phyloP scores from a whole-genome alignment of 2,888 invertebrate genomes.

The Strigamia transsilvanica region DNA sequence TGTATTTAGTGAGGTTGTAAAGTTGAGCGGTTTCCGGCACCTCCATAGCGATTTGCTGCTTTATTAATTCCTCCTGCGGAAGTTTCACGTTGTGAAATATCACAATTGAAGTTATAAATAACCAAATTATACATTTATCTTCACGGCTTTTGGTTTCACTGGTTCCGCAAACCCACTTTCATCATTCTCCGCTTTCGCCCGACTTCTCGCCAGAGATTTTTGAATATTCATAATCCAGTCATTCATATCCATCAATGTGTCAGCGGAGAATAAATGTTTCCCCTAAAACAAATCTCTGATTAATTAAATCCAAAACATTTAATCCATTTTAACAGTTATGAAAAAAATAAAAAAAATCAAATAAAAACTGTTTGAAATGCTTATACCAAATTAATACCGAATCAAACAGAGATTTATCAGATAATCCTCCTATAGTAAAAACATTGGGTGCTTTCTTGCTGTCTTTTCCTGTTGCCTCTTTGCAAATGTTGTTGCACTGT shows the following conservation, averaged over 20 bases:
- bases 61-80: constrained; percentile 6
- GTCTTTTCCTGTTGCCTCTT: constrained; percentile 61
- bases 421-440: constrained; percentile 61
- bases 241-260: constrained; percentile 61
- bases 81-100: neutral
- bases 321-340: neutral
- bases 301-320: neutral
- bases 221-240: constrained; percentile 61
- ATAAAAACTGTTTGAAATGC: constrained; percentile 41
- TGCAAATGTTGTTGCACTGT: constrained; percentile 61
- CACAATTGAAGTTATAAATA: neutral
- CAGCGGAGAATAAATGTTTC: constrained; percentile 62
- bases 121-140: constrained; percentile 9
- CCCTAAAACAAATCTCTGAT: constrained; percentile 58
- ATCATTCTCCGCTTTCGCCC: constrained; percentile 54
- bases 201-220: constrained; percentile 59
- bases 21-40: constrained; percentile 37
- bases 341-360: neutral
- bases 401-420: constrained; percentile 62
- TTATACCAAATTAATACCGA: constrained; percentile 56
- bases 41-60: constrained; percentile 25
- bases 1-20: constrained; percentile 41
- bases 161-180: constrained; percentile 26
- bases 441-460: constrained; percentile 61
- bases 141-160: constrained; percentile 32